These are phyloP conservation scores for Picathartes gymnocephalus DNA, from an alignment of 2,113 vertebrate genomes.

Conservation along the genomic window DNA sequence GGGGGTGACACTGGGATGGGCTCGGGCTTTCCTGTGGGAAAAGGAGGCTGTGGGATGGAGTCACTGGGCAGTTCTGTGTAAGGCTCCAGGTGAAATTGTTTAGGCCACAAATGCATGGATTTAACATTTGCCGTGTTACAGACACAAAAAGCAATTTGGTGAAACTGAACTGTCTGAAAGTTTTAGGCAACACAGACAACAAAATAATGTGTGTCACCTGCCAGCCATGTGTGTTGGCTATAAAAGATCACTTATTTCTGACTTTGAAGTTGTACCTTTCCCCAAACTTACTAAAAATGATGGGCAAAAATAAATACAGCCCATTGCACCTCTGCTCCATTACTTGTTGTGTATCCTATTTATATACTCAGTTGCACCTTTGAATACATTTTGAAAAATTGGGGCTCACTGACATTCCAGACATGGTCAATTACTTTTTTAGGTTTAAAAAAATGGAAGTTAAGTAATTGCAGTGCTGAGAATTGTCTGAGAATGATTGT, in stretches of 20 bases:
- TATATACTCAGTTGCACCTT: not conserved
- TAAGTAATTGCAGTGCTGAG: not conserved
- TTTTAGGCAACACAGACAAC: not conserved
- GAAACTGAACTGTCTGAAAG: not conserved
- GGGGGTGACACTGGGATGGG: not conserved
- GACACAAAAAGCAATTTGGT: not conserved
- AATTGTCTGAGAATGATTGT: not conserved
- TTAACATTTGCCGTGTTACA: not conserved
- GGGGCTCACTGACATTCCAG: not conserved
- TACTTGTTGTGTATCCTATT: not conserved
- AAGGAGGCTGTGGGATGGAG: not conserved
- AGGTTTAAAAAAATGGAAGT: not conserved
- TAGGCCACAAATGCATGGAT: not conserved
- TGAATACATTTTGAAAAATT: not conserved
- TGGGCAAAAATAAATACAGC: not conserved
- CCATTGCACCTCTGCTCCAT: not conserved
- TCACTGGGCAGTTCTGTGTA: fast-evolving
- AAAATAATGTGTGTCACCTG: not conserved
- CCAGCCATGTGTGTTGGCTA: not conserved
- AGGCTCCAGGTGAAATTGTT: not conserved
- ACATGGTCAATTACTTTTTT: not conserved
- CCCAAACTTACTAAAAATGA: not conserved
- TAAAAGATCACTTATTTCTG: not conserved
- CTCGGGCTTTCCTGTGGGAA: fast-evolving
- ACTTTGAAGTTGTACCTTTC: not conserved